Evolutionary conservation across 2,113 vertebrate genomes (phyloP).

Genomic region (Amblyornis subalaris): DNA sequence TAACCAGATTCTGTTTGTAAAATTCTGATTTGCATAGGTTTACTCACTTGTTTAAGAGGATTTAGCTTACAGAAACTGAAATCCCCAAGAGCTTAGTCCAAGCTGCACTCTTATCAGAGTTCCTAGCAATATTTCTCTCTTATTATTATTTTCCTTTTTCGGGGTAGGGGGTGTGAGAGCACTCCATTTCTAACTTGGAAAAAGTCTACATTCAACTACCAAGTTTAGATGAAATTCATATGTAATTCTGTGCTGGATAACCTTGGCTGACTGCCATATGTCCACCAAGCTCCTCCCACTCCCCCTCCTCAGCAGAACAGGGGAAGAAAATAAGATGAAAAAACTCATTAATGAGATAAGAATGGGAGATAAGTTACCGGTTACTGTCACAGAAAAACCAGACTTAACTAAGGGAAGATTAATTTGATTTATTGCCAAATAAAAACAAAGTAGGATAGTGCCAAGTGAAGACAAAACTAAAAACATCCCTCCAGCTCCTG

Average conservation of each 20-base stretch:
- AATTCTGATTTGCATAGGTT: not conserved
- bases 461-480: not conserved
- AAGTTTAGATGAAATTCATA: not conserved
- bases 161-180: fast-evolving
- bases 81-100: not conserved
- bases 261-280: not conserved
- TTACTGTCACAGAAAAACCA: not conserved
- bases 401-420: not conserved
- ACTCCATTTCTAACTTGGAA: not conserved
- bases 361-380: not conserved
- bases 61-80: not conserved
- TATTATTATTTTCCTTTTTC: not conserved
- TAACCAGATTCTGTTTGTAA: not conserved
- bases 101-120: not conserved
- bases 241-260: not conserved
- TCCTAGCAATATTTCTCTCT: not conserved
- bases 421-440: not conserved
- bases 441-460: not conserved
- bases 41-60: not conserved
- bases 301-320: not conserved
- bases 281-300: not conserved
- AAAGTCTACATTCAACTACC: not conserved
- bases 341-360: not conserved
- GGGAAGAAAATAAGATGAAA: not conserved
- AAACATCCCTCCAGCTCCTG: not conserved